Base-by-base conservation (phyloP, 2,797 vertebrate genomes). In the Xyrichtys novacula region DNA sequence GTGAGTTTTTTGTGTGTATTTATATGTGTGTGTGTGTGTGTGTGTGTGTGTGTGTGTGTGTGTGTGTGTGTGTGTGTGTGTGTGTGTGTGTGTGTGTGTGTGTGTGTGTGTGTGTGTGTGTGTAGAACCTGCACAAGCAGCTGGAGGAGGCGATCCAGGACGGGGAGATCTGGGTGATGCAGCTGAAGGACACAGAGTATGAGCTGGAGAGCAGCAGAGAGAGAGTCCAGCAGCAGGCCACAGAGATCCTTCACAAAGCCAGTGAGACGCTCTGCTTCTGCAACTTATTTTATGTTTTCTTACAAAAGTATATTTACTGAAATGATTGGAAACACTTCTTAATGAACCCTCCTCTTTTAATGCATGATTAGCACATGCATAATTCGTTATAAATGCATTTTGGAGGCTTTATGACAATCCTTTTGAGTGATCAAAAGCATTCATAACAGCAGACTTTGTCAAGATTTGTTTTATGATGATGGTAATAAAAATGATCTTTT, bases 161-260 rank as follows among this genome's bases (percentile, higher is more conserved):
- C 42, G 96, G 96, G 31, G 93, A 96, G 90, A 96, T 96, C 78
- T 94, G 97, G 93, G 88, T 98, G 87, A 98, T 95, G 95, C 97
- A 97, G 91, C 95, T 98, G 83, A 98, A 98, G 78, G 97, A 99
- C 90, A 96, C 96, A 0, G 97, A 99, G 89, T 97, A 95, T 9
- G 97, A 99, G 76, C 94, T 99, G 14, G 96, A 96, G 55, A 95
- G 95, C 84, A 97, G 96, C 89, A 94, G 96, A 70, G 98, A 98
- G 48, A 93, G 94, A 53, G 94, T 99, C 54, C 97, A 99, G 38
- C 96, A 98, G 86, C 98, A 99, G 84, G 97, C 97, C 5, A 95
- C 95, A 1, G 97, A 99, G 79, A 97, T 99, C 80, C 96, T 99
- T 70, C 96, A 97, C 79, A 99, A 98, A 97, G 96, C 96, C 82